Base-by-base conservation (phyloP, 2,797 vertebrate genomes). In the Babyrousa celebensis region DNA sequence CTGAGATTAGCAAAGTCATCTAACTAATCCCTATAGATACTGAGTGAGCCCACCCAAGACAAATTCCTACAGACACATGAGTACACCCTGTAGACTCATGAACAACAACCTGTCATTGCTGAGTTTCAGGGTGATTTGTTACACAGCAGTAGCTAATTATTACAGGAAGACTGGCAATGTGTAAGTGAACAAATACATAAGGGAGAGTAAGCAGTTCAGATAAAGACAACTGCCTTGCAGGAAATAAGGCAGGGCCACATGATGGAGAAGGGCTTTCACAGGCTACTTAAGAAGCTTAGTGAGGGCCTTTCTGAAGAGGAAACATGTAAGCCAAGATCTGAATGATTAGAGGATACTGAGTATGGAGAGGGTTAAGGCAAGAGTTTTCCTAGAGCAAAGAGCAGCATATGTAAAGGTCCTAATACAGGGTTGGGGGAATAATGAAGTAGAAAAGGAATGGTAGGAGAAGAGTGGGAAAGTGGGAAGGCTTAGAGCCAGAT, bases 291-390 rank as follows among this genome's bases (percentile, higher is more conserved):
- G 83, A 71, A 75, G 63, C 18, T 12, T 6, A 79, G 1, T 43
- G 40, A 83, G 75, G 62, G 29, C 65, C 75, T 93, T 75, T 94
- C 29, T 54, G 58, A 84, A 56, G 21, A 85, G 72, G n/a, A 85
- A 56, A 68, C 68, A 68, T 27, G 43, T 43, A 15, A 71, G 40
- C 56, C 12, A n/a, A 80, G 48, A 75, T 27, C 58, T 40, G 56
- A n/a, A 18, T 58, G 54, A 52, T 40, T 12, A 10, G 17, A 36
- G 92, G 54, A 7, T 54, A 15, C 62, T 12, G 15, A 4, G 58
- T 3, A 1, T 29, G 16, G 58, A 11, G 63, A 60, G 10, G 77
- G 12, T 32, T 6, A 1, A 93, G 36, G 20, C 12, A 48, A 48
- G 16, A 68, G 20, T 21, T 96, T 74, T 83, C 27, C 54, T 25